These are phyloP conservation scores for Phaonia tiefii DNA, from an alignment of 2,888 invertebrate genomes.

Conservation along the genomic window DNA sequence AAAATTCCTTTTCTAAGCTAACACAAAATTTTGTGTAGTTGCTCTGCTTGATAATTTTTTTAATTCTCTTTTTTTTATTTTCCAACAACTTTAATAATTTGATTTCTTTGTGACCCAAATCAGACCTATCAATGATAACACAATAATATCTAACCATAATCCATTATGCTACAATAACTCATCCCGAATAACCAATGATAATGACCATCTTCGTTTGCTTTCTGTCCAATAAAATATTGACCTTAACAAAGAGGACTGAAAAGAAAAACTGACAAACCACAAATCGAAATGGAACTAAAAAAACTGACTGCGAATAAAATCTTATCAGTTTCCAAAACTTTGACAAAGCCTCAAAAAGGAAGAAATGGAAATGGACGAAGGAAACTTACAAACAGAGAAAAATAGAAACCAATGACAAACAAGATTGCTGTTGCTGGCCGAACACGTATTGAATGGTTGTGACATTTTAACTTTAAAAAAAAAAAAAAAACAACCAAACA, in stretches of 20 bases:
- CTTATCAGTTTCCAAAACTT: slow-evolving; percentile 30
- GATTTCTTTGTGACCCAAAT: slow-evolving; percentile 5
- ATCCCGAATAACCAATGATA: neutral
- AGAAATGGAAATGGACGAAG: slow-evolving; percentile 10
- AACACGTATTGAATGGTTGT: slow-evolving; percentile 67
- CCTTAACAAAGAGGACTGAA: slow-evolving; percentile 52
- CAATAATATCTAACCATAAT: slow-evolving; percentile 7
- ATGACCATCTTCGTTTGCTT: slow-evolving; percentile 33
- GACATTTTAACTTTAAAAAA: slow-evolving; percentile 64
- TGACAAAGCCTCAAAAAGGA: slow-evolving; percentile 59
- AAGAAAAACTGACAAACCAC: slow-evolving; percentile 49
- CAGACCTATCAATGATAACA: neutral
- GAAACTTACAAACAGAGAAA: neutral
- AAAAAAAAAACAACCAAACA: slow-evolving; percentile 29
- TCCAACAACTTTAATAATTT: neutral
- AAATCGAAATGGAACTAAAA: slow-evolving; percentile 31
- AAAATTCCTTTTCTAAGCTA: no score
- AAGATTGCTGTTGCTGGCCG: slow-evolving; percentile 26
- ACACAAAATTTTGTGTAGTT: no score
- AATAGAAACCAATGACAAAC: slow-evolving; percentile 31
- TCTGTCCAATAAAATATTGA: slow-evolving; percentile 53
- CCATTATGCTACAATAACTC: slow-evolving; percentile 32
- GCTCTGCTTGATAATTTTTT: no score
- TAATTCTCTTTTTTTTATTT: neutral
- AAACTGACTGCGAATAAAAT: neutral